A percentile compares a stretch with the other conserved stretches of the same genome.
Evolutionary conservation across 2,888 invertebrate species (phyloP).

Genomic region (Rhorus exstirpatorius): DNA sequence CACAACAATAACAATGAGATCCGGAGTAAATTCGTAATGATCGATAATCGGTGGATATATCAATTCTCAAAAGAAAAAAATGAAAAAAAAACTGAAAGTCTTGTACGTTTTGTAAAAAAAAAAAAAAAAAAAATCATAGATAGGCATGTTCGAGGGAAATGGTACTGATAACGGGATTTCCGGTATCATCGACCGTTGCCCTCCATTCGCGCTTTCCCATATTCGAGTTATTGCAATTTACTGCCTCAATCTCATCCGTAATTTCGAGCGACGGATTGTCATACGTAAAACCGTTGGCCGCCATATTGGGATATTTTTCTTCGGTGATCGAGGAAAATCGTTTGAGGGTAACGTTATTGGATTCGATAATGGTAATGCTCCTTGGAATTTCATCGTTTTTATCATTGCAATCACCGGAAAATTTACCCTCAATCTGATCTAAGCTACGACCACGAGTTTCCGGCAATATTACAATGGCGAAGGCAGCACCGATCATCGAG

Average conservation of each 20-base stretch:
- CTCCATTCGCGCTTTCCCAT: slow-evolving; percentile 57
- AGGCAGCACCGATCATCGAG: slow-evolving; percentile 88
- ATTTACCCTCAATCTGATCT: slow-evolving; percentile 90
- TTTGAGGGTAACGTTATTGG: slow-evolving; percentile 76
- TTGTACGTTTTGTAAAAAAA: slow-evolving; percentile 1
- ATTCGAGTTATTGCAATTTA: slow-evolving; percentile 41
- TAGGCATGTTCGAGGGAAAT: slow-evolving; percentile 74
- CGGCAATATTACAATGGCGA: slow-evolving; percentile 89
- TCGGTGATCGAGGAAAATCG: slow-evolving; percentile 78
- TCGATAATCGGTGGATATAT: slow-evolving; percentile 18
- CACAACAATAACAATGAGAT: slow-evolving; percentile 21
- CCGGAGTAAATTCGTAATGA: slow-evolving; percentile 54
- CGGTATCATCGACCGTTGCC: slow-evolving; percentile 1
- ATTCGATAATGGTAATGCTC: slow-evolving; percentile 44
- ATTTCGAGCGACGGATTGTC: slow-evolving; percentile 80
- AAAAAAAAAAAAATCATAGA: slow-evolving; percentile 70
- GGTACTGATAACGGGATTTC: slow-evolving; percentile 52
- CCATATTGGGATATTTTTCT: slow-evolving; percentile 75
- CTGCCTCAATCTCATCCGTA: slow-evolving; percentile 59
- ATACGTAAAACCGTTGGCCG: slow-evolving; percentile 76
- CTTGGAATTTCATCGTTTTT: not conserved
- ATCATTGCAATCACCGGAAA: slow-evolving; percentile 81
- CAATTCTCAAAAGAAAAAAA: not conserved
- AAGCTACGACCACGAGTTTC: slow-evolving; percentile 91
- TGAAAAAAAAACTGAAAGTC: slow-evolving; percentile 19